Percentiles rank a stretch among this genome's conserved stretches.
These are phyloP conservation scores for Malurus elegans DNA, from an alignment of 2,113 vertebrate genomes.

Conservation along the genomic window DNA sequence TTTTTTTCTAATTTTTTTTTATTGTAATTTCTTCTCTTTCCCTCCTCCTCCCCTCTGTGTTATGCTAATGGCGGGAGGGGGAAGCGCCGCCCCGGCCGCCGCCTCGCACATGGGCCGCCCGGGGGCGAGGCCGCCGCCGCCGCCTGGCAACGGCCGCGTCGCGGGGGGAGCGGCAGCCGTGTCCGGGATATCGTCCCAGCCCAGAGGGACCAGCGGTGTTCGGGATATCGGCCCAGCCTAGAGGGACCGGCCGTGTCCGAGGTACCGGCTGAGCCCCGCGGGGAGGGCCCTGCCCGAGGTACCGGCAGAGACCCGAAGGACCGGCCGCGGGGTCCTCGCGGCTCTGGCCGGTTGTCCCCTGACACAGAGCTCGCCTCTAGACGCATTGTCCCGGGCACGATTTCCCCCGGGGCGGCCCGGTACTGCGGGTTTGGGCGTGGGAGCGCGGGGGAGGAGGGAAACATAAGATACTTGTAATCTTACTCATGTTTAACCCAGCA, in stretches of 20 bases:
- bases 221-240: not conserved
- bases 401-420: not conserved
- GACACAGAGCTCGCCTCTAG: not conserved
- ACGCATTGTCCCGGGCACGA: not conserved
- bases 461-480: not conserved
- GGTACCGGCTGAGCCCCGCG: not conserved
- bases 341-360: not conserved
- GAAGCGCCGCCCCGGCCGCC: not conserved
- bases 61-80: not conserved
- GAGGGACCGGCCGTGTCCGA: not conserved
- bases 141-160: not conserved
- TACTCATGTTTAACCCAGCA: not conserved
- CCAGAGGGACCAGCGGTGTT: not conserved
- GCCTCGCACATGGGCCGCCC: conserved; percentile 9
- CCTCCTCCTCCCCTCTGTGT: not conserved
- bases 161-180: not conserved
- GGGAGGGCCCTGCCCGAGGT: not conserved
- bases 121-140: not conserved
- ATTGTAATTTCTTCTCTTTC: not conserved
- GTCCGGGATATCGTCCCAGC: not conserved
- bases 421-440: not conserved
- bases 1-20: not conserved
- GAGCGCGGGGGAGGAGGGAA: not conserved
- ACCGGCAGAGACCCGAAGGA: not conserved
- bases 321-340: not conserved